Conservation (phyloP, 2,113 vertebrate species). For the Lichenostomus cassidix region DNA sequence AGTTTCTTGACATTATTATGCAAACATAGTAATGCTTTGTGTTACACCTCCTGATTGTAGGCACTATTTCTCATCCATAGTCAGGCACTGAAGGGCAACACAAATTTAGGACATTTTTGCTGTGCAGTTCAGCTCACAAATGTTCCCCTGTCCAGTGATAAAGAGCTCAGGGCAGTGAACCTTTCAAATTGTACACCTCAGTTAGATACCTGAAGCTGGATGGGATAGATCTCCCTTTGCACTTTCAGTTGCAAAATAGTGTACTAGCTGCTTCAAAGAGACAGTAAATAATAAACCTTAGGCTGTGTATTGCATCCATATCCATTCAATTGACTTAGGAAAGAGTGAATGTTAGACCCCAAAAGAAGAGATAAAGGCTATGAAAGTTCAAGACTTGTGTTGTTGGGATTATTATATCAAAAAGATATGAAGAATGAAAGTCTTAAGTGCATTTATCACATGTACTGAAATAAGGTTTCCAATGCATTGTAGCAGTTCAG, state of each 20-base stretch:
- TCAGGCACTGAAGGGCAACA: background rate
- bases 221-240: background rate
- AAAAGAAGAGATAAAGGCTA: background rate
- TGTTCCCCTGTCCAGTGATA: background rate
- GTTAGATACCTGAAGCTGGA: background rate
- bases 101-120: background rate
- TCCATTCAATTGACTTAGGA: background rate
- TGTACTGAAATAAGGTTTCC: background rate
- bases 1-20: background rate
- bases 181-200: background rate
- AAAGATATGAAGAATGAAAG: background rate
- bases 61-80: background rate
- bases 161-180: background rate
- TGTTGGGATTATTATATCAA: background rate
- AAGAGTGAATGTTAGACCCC: background rate
- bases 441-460: background rate
- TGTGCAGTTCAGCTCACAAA: background rate
- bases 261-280: background rate
- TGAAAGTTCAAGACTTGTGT: background rate
- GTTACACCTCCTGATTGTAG: background rate
- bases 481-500: background rate
- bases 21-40: background rate
- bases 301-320: background rate
- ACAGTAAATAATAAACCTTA: background rate
- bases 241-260: background rate